Base-by-base conservation (phyloP, 2,113 vertebrate species). In the Willisornis vidua region DNA sequence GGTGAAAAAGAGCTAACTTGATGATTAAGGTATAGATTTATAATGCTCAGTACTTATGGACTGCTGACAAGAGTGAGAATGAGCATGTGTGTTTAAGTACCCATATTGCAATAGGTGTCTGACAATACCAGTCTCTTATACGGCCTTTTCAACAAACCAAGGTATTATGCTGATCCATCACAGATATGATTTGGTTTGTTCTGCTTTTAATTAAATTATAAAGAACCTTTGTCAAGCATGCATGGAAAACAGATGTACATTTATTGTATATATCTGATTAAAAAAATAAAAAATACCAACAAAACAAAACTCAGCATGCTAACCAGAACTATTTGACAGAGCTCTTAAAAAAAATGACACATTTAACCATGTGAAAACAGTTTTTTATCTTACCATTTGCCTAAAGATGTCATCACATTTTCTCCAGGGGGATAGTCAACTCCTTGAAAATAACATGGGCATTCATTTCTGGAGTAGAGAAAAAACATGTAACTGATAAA, bases 371-470 rank as follows among this genome's bases (percentile, higher is more conserved):
- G 4, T 19, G 14, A 67, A 75, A 83, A 35, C 24, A 31, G 26
- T 19, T 54, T 57, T 23, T 2, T 51, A 16, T 78, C 99, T 99
- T 98, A 99, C 99, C 99, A 99, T 97, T 98, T 98, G 93, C 99
- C 99, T 96, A 99, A 98, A 92, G 99, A 99, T 4, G 98, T 99
- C 97, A 99, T 95, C 87, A 99, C 90, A 43, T 98, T 98, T 94
- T 99, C 99, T 94, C 99, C 99, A 5, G 99, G 98, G 8, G 98
- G 98, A 81, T 99, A 99, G 76, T 99, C 98, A 62, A 98, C 97
- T 92, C 99, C 99, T 65, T 99, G 98, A 94, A 99, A 99, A 87
- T 98, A 98, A 95, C 99, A 99, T 6, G 99, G 99, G 70, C 99
- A 99, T 90, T 99, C 98, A 58, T 95, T 98, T 97, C 99, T 99